phyloP scores from a whole-genome alignment of 2,113 vertebrate species.

The Gadus chalcogrammus region DNA sequence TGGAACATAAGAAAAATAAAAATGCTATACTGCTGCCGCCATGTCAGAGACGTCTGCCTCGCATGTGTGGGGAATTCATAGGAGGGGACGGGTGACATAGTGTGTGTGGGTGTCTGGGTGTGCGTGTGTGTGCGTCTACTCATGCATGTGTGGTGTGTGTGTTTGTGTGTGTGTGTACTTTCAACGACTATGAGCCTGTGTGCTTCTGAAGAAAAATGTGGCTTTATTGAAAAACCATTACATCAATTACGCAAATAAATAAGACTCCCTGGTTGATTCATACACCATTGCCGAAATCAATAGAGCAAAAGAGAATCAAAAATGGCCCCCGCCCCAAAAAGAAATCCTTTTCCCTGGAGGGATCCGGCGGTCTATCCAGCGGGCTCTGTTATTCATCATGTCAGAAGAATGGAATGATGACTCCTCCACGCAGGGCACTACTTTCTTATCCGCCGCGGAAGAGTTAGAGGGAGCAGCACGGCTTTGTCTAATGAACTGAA shows the following conservation, averaged over 20 bases:
- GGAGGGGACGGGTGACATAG: neutral
- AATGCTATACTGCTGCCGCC: slow-evolving; percentile 41
- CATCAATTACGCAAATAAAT: slow-evolving; percentile 18
- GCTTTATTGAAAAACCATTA: slow-evolving; percentile 32
- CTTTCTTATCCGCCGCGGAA: no score
- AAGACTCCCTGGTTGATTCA: neutral
- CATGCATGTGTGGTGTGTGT: neutral
- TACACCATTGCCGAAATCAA: no score
- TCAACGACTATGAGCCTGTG: no score
- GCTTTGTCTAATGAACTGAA: slow-evolving; percentile 39
- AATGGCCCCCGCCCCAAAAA: neutral
- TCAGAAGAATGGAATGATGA: no score
- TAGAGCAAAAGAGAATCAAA: no score
- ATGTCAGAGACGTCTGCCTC: slow-evolving; percentile 36
- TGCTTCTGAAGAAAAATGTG: neutral
- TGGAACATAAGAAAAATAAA: slow-evolving; percentile 59
- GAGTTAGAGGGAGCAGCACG: neutral
- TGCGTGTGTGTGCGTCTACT: neutral
- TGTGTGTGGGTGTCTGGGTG: slow-evolving; percentile 8
- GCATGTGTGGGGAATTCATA: slow-evolving; percentile 38
- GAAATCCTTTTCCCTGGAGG: neutral
- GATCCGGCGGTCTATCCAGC: no score
- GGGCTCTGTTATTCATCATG: no score
- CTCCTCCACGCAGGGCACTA: no score
- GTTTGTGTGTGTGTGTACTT: neutral